Evolutionary conservation across 2,888 invertebrate species (phyloP).

Genomic region (Eristalis intricaria): DNA sequence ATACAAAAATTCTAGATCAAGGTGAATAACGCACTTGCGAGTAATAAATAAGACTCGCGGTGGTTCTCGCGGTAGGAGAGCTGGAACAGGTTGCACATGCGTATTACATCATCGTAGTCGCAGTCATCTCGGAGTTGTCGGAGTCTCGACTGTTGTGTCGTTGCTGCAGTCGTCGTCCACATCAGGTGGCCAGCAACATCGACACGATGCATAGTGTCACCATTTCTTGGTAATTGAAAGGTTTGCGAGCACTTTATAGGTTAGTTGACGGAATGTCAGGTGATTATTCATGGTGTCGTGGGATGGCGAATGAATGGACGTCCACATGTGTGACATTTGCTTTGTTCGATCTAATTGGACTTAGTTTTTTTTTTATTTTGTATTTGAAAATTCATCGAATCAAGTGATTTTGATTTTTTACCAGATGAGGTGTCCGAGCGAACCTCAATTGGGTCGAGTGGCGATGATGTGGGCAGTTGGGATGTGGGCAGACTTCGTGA

Average conservation of each 20-base stretch:
- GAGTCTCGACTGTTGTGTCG: too few relatives aligned
- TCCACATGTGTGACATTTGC: background rate
- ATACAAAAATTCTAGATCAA: slow-evolving; percentile 67
- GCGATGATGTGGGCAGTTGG: too few relatives aligned
- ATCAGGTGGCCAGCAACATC: slow-evolving; percentile 26
- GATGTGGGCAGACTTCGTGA: too few relatives aligned
- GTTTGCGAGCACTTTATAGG: slow-evolving; percentile 45
- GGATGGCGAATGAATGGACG: slow-evolving; percentile 28
- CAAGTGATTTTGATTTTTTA: too few relatives aligned
- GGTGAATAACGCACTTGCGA: slow-evolving; percentile 65
- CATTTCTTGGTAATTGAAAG: slow-evolving; percentile 40
- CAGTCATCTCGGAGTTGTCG: background rate
- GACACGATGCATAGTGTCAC: slow-evolving; percentile 19
- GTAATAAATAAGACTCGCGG: slow-evolving; percentile 41
- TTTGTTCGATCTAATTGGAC: background rate
- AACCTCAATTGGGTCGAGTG: too few relatives aligned
- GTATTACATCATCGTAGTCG: slow-evolving; percentile 63
- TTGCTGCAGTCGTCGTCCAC: background rate
- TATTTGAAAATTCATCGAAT: too few relatives aligned
- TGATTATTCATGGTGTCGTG: slow-evolving; percentile 32
- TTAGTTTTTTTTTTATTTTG: background rate
- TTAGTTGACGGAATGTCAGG: slow-evolving; percentile 44
- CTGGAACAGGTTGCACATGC: slow-evolving; percentile 55
- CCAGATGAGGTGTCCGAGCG: too few relatives aligned
- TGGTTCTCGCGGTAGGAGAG: slow-evolving; percentile 17